These are phyloP conservation scores for Regulus satrapa DNA, from an alignment of 2,113 vertebrate genomes.

Conservation along the genomic window DNA sequence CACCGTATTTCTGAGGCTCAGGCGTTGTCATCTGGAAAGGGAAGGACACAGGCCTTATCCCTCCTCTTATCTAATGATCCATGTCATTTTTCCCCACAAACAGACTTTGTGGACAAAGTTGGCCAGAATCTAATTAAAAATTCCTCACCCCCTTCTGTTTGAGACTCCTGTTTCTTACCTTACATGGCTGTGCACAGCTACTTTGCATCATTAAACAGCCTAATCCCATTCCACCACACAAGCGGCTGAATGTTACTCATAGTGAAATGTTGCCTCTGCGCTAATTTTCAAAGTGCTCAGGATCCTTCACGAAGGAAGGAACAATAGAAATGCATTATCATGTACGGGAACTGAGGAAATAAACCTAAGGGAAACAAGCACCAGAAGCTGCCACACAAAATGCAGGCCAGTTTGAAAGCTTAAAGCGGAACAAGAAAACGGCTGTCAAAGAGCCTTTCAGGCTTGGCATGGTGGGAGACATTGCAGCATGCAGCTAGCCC, in stretches of 20 bases:
- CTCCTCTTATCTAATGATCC: neutral
- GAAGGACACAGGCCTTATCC: neutral
- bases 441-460: slow-evolving; percentile 23
- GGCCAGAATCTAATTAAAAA: neutral
- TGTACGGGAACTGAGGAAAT: neutral
- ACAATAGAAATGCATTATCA: neutral
- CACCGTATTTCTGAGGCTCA: neutral
- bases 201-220: neutral
- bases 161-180: neutral
- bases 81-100: neutral
- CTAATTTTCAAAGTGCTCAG: slow-evolving; percentile 21
- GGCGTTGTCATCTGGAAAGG: neutral
- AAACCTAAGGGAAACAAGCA: slow-evolving; percentile 18
- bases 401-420: neutral
- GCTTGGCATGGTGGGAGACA: neutral
- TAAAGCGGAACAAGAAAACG: slow-evolving; percentile 25
- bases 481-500: neutral
- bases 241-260: neutral
- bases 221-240: neutral
- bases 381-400: slow-evolving; percentile 29
- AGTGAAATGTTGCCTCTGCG: neutral
- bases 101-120: neutral
- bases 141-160: neutral
- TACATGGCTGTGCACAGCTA: neutral
- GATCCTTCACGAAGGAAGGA: slow-evolving; percentile 19